phyloP scores from a whole-genome alignment of 2,797 vertebrate species.

The Macropus fuliginosus region DNA sequence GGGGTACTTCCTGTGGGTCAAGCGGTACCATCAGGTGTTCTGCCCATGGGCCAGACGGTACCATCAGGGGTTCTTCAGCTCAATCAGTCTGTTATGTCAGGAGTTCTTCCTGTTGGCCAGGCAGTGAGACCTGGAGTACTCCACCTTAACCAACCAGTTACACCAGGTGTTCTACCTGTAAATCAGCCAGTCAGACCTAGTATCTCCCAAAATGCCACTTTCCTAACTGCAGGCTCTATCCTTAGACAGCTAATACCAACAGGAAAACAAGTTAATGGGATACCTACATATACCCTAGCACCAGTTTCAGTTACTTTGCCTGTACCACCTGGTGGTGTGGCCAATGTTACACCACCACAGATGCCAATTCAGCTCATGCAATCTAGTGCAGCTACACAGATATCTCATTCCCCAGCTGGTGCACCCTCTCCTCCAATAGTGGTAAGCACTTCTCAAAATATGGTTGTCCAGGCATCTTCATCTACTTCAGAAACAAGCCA shows the following conservation, averaged over 20 bases:
- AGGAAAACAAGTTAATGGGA: conserved; percentile 94
- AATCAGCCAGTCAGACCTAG: conserved; percentile 78
- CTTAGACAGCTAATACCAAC: conserved; percentile 95
- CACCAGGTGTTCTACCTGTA: conserved; percentile 72
- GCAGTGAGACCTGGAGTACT: conserved; percentile 64
- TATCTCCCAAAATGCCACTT: conserved; percentile 87
- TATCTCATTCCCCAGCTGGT: conserved; percentile 80
- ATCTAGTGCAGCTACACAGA: conserved; percentile 83
- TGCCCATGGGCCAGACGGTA: conserved; percentile 81
- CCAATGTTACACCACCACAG: conserved; percentile 83
- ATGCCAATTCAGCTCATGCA: conserved; percentile 87
- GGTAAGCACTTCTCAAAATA: conserved; percentile 72
- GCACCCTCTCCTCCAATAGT: conserved; percentile 80
- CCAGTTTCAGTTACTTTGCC: conserved; percentile 91
- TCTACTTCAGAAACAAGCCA: conserved; percentile 65
- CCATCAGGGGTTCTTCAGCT: conserved; percentile 74
- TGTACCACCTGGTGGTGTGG: conserved; percentile 80
- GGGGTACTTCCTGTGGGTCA: conserved; percentile 79
- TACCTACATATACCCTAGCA: conserved; percentile 95
- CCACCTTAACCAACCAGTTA: conserved; percentile 69
- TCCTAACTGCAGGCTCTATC: conserved; percentile 92
- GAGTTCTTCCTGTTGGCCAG: conserved; percentile 55
- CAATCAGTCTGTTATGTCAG: conserved; percentile 65
- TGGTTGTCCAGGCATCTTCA: conserved; percentile 69
- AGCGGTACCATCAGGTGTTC: conserved; percentile 79